Conservation (phyloP, 2,113 vertebrate genomes). For the Spheniscus mendiculus region DNA sequence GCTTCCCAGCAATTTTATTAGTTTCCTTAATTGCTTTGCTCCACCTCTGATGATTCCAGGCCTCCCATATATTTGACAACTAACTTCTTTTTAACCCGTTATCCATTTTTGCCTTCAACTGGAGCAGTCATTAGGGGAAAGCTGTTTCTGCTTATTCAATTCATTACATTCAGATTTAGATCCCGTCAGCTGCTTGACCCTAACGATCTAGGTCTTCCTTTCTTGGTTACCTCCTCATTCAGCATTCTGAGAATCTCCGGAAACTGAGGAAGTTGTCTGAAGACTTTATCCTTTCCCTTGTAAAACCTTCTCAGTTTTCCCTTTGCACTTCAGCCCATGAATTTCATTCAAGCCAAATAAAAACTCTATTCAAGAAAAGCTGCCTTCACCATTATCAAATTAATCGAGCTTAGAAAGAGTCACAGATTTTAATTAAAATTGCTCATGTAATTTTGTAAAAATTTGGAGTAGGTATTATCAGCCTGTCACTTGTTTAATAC, state of each 20-base stretch:
- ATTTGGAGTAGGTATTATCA: not conserved
- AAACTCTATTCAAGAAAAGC: not conserved
- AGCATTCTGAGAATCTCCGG: not conserved
- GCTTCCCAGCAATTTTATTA: slow-evolving; percentile 37
- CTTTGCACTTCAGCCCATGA: not conserved
- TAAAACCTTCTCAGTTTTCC: not conserved
- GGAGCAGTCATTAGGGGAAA: not conserved
- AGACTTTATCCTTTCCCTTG: not conserved
- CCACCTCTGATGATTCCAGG: slow-evolving; percentile 3
- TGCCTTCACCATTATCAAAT: not conserved
- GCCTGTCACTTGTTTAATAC: not conserved
- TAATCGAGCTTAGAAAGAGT: not conserved
- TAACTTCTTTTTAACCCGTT: not conserved
- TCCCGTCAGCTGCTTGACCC: not conserved
- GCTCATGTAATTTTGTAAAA: not conserved
- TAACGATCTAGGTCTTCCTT: not conserved
- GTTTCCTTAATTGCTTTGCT: slow-evolving; percentile 59
- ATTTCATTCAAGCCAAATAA: not conserved
- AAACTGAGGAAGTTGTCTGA: not conserved
- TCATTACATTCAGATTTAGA: not conserved
- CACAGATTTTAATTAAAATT: not conserved
- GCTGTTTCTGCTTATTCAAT: not conserved
- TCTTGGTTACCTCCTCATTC: not conserved
- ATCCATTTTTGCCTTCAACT: not conserved
- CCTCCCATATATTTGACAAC: not conserved